These are phyloP conservation scores for Mythimna ferrago DNA, from an alignment of 2,888 invertebrate species.

Conservation along the genomic window DNA sequence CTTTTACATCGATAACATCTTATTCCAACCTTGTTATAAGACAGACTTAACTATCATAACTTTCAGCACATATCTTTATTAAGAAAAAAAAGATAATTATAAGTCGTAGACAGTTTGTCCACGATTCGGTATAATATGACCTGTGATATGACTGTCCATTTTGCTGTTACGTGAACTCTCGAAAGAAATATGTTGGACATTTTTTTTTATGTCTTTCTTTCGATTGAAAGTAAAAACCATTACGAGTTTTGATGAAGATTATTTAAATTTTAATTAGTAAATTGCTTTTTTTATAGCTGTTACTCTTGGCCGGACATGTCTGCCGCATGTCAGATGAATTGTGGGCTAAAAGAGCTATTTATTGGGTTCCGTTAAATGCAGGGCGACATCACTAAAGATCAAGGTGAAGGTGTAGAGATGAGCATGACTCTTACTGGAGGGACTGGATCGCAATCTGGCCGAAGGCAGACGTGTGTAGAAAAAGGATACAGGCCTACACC, in stretches of 20 bases:
- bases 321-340: no score
- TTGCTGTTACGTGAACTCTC: conserved; percentile 14
- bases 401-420: no score
- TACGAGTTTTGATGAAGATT: background rate
- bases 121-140: background rate
- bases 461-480: no score
- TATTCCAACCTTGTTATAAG: conserved; percentile 8
- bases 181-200: background rate
- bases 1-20: conserved; percentile 27
- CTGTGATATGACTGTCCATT: background rate
- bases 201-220: conserved; percentile 8
- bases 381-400: no score
- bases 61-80: conserved; percentile 20
- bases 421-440: no score
- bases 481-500: no score
- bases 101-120: background rate
- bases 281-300: no score
- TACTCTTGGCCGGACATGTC: no score
- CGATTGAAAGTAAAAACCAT: background rate
- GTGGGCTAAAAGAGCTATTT: no score
- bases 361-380: no score
- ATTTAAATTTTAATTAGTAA: no score
- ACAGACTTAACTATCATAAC: conserved; percentile 30
- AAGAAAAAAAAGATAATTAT: conserved; percentile 27
- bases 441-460: no score